Evolutionary conservation across 92 coral and sea anemone genomes (phyloP).

Genomic region (Paramuricea clavata): DNA sequence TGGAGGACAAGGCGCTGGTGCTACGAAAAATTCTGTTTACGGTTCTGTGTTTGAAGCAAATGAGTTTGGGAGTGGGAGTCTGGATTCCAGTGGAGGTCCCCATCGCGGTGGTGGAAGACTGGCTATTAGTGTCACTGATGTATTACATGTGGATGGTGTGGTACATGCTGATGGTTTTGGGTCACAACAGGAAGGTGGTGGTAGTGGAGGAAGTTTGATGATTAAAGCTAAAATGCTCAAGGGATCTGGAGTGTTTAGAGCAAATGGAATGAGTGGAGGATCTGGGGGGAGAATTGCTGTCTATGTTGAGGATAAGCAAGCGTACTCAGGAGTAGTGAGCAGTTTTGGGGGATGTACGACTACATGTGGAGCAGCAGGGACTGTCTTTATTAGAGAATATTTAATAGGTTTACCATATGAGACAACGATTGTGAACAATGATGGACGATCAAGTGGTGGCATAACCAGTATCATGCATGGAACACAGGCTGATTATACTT

Average conservation of each 20-base stretch:
- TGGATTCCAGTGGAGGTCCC: background rate
- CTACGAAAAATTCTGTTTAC: constrained; percentile 77
- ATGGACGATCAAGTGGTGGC: constrained; percentile 76
- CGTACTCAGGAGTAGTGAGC: constrained; percentile 73
- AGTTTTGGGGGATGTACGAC: constrained; percentile 89
- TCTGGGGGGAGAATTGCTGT: constrained; percentile 96
- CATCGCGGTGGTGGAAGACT: constrained; percentile 94
- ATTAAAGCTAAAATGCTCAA: constrained; percentile 70
- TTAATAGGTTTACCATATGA: constrained; percentile 82
- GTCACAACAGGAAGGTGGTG: constrained; percentile 78
- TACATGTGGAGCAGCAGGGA: constrained; percentile 94
- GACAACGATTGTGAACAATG: constrained; percentile 90
- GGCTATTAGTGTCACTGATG: constrained; percentile 58
- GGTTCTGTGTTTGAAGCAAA: constrained; percentile 92
- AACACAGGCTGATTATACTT: constrained; percentile 74
- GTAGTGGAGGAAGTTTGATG: constrained; percentile 90
- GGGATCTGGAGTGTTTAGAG: constrained; percentile 82
- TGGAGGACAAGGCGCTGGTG: constrained; percentile 95
- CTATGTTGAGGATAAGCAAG: constrained; percentile 76
- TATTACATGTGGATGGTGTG: constrained; percentile 72
- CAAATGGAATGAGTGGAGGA: constrained; percentile 87
- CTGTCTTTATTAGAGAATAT: constrained; percentile 79
- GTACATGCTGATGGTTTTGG: constrained; percentile 73
- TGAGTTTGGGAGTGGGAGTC: constrained; percentile 88
- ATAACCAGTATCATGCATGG: constrained; percentile 94